These are phyloP conservation scores for Uloborus diversus DNA, from an alignment of 1,140 invertebrate genomes.

Conservation along the genomic window DNA sequence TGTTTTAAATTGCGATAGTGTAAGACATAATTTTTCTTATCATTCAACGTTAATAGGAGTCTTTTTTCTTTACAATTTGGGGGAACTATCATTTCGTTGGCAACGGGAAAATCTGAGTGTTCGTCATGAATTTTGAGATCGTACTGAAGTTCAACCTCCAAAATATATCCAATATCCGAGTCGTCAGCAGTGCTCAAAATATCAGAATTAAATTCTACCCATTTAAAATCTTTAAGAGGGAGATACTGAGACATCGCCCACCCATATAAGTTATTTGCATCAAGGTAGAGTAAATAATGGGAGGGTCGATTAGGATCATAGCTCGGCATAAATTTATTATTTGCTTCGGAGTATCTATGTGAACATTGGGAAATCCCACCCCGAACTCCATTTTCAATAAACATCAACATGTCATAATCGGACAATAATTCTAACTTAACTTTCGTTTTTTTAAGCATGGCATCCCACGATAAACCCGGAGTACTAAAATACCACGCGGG, in stretches of 20 bases:
- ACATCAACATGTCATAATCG: neutral
- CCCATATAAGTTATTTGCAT: slow-evolving; percentile 60
- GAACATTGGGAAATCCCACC: slow-evolving; percentile 57
- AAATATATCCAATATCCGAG: neutral
- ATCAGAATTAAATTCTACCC: neutral
- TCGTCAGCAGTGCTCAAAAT: neutral
- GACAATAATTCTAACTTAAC: neutral
- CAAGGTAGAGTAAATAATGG: slow-evolving; percentile 58
- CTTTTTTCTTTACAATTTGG: neutral
- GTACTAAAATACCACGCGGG: neutral
- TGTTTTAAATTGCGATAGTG: slow-evolving; percentile 10
- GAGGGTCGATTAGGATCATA: slow-evolving; percentile 51
- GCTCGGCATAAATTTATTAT: slow-evolving; percentile 58
- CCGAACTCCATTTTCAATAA: slow-evolving; percentile 37
- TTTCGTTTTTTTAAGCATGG: neutral
- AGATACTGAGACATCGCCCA: slow-evolving; percentile 9
- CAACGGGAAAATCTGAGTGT: neutral
- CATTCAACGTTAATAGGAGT: neutral
- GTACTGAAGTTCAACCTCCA: slow-evolving; percentile 5
- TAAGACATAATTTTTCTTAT: neutral
- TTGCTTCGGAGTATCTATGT: slow-evolving; percentile 59
- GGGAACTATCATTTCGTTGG: neutral
- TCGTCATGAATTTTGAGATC: neutral
- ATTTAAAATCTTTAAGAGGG: neutral
- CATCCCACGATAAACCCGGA: neutral